phyloP scores from a whole-genome alignment of 2,113 vertebrate genomes.

The Pygoscelis adeliae region DNA sequence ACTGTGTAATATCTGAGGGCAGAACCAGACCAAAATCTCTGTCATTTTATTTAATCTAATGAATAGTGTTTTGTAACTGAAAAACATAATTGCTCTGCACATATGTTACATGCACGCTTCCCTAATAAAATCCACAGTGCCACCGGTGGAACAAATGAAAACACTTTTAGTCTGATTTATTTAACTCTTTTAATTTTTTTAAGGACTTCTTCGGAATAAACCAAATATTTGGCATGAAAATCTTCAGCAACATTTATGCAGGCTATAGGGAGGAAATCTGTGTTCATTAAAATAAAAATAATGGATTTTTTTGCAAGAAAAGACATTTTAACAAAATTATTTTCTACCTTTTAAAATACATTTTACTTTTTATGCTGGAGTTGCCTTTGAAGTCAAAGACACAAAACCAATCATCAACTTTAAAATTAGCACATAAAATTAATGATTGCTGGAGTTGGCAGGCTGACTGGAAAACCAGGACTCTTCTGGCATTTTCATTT shows the following conservation, averaged over 20 bases:
- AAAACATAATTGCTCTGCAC: constrained; percentile 51
- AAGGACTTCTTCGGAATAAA: neutral
- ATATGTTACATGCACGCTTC: constrained; percentile 34
- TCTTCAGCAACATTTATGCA: neutral
- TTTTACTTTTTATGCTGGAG: neutral
- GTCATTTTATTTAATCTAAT: constrained; percentile 71
- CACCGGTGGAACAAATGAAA: constrained; percentile 47
- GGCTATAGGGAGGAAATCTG: neutral
- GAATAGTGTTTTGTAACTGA: constrained; percentile 59
- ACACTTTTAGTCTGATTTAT: neutral
- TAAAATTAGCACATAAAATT: constrained; percentile 76
- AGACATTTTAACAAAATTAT: neutral
- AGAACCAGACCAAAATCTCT: constrained; percentile 59
- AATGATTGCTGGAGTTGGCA: constrained; percentile 73
- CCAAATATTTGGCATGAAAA: neutral
- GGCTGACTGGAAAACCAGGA: constrained; percentile 63
- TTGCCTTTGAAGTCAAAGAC: constrained; percentile 48
- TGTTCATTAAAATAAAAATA: neutral
- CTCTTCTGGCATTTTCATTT: constrained; percentile 62
- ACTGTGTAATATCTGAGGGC: constrained; percentile 66
- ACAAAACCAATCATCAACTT: constrained; percentile 62
- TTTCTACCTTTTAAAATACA: neutral
- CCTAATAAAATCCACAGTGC: constrained; percentile 35
- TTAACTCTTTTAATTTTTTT: neutral
- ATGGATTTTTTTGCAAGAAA: neutral